Percentiles rank a stretch among this genome's conserved stretches.
phyloP scores from a whole-genome alignment of 2,888 invertebrate species.

The Nymphalis urticae region DNA sequence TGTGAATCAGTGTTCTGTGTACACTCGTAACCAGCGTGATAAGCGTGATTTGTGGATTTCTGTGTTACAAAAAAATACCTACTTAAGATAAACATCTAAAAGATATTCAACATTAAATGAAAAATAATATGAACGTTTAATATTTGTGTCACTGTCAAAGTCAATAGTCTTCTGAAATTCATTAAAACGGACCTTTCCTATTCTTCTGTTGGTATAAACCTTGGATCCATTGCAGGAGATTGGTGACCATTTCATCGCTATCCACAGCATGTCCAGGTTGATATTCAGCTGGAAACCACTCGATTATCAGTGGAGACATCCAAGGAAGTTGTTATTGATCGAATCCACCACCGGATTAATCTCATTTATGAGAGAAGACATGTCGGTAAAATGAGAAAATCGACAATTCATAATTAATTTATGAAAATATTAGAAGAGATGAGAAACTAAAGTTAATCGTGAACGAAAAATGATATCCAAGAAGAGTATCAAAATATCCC shows the following conservation, averaged over 20 bases:
- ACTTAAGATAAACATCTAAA: background rate
- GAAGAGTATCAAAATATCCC: too few species aligned
- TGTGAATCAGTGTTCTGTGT: constrained; percentile 12
- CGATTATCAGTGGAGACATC: constrained; percentile 49
- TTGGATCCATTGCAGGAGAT: constrained; percentile 88
- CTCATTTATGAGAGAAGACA: constrained; percentile 28
- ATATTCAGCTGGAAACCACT: constrained; percentile 71
- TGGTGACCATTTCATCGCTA: constrained; percentile 87
- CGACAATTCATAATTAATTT: constrained; percentile 3
- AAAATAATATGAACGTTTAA: background rate
- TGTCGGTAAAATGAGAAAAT: background rate
- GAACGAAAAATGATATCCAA: too few species aligned
- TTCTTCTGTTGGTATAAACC: constrained; percentile 84
- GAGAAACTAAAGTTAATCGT: too few species aligned
- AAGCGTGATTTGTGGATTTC: constrained; percentile 26
- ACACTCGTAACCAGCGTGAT: constrained; percentile 24
- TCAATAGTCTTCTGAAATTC: constrained; percentile 11
- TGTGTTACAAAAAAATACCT: constrained; percentile 3
- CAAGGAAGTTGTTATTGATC: constrained; percentile 40
- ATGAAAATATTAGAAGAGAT: too few species aligned
- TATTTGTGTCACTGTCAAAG: constrained; percentile 7
- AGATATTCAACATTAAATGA: background rate
- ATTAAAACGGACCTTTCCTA: constrained; percentile 72
- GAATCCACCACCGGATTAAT: constrained; percentile 40
- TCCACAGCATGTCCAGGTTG: constrained; percentile 75